These are phyloP conservation scores for Misgurnus anguillicaudatus DNA, from an alignment of 2,113 vertebrate genomes.

Conservation along the genomic window DNA sequence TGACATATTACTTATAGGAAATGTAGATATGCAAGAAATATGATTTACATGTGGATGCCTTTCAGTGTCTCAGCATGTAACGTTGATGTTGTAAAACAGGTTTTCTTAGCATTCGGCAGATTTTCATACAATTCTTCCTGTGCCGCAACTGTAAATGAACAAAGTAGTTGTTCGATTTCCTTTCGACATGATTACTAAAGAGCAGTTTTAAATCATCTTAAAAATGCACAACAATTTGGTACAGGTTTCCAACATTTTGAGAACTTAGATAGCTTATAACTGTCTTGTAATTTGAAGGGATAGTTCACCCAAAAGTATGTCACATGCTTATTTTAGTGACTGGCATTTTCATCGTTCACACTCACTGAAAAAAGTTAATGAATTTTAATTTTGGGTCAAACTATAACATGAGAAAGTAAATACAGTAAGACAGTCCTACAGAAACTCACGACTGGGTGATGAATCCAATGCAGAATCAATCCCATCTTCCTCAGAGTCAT, in stretches of 20 bases:
- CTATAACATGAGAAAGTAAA: background rate
- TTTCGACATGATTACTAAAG: background rate
- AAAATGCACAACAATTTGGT: background rate
- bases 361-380: no score
- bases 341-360: no score
- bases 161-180: background rate
- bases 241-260: no score
- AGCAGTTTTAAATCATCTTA: background rate
- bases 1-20: no score
- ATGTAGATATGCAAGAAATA: background rate
- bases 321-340: no score
- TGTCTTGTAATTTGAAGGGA: no score
- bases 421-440: no score
- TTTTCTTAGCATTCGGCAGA: background rate
- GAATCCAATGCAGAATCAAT: constrained; percentile 17
- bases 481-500: constrained; percentile 7
- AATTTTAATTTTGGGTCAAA: no score
- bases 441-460: background rate
- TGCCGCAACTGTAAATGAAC: background rate
- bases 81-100: background rate
- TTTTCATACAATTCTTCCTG: constrained; percentile 19
- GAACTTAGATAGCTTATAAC: no score
- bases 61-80: background rate
- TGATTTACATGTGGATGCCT: background rate
- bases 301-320: no score